Percentiles rank a stretch among this genome's conserved stretches.
Conservation (phyloP, 2,113 vertebrate genomes). For the Azemiops feae region DNA sequence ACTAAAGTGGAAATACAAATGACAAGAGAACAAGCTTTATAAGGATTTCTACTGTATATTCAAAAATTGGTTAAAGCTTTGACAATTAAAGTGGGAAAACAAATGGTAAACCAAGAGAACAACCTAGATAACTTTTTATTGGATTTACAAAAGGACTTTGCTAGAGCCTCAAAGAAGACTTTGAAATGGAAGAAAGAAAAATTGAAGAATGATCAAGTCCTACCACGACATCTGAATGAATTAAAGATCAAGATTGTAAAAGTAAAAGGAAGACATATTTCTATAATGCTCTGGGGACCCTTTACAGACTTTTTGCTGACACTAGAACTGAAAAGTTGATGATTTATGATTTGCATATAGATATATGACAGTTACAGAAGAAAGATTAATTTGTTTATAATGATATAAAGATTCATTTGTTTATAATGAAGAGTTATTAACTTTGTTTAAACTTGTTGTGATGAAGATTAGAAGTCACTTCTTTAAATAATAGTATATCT, state of each 20-base stretch:
- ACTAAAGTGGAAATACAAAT: not conserved
- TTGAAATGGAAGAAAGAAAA: not conserved
- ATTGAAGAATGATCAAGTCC: not conserved
- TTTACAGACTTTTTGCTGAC: not conserved
- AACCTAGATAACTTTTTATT: not conserved
- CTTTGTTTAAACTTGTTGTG: not conserved
- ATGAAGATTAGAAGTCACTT: not conserved
- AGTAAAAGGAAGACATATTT: not conserved
- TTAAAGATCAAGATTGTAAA: not conserved
- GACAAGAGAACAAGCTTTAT: not conserved
- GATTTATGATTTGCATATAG: not conserved
- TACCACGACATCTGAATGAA: not conserved
- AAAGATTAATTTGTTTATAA: not conserved
- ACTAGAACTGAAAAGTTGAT: not conserved
- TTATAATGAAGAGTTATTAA: not conserved
- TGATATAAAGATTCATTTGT: not conserved
- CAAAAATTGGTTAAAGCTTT: not conserved
- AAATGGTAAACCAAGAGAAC: not conserved
- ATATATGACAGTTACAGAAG: not conserved
- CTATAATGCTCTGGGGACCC: not conserved
- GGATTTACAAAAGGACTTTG: not conserved
- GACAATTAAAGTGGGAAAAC: not conserved
- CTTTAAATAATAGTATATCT: not conserved
- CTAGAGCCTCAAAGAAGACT: not conserved
- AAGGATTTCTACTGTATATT: not conserved